phyloP scores from a whole-genome alignment of 2,113 vertebrate genomes.

The Leuciscus idus region DNA sequence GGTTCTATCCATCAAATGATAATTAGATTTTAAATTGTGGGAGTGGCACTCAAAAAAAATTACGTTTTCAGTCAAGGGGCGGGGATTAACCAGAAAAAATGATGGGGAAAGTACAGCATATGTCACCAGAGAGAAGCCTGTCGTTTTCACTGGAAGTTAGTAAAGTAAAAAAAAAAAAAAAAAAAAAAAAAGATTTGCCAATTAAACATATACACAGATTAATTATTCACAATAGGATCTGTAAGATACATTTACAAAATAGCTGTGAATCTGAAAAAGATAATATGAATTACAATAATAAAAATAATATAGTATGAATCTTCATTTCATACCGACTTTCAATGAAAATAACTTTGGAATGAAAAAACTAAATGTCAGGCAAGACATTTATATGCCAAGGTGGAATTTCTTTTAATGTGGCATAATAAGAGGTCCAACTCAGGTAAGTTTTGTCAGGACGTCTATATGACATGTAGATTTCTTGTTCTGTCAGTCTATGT shows the following conservation, averaged over 20 bases:
- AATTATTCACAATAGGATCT: neutral
- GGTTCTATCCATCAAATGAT: no score
- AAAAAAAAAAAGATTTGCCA: neutral
- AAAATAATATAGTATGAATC: no score
- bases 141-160: neutral
- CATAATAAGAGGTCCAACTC: neutral
- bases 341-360: no score
- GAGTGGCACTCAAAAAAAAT: neutral
- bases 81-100: neutral
- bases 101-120: neutral
- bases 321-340: no score
- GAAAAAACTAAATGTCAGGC: no score
- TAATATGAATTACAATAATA: no score
- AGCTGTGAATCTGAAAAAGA: no score
- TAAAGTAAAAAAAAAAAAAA: neutral
- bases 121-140: neutral
- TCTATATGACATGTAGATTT: neutral
- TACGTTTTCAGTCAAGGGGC: no score
- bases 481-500: neutral
- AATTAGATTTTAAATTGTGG: neutral
- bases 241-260: neutral
- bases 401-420: neutral
- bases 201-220: neutral
- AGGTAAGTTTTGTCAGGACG: neutral
- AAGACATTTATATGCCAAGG: neutral